A percentile compares a stretch with the other conserved stretches of the same genome.
phyloP scores from a whole-genome alignment of 2,797 vertebrate genomes.

The Meda fulgida region DNA sequence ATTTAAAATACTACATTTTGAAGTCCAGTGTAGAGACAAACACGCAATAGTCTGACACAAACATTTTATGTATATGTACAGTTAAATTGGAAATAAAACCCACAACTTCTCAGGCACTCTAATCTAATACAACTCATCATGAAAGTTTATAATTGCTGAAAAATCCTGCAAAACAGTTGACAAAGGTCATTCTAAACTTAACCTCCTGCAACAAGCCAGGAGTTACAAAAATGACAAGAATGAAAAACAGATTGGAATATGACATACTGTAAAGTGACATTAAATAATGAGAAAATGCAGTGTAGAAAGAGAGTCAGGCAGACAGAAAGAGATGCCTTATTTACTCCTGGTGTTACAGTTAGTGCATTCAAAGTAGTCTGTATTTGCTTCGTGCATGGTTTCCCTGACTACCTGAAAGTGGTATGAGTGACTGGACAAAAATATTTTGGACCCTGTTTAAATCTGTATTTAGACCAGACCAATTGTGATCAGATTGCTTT shows the following conservation, averaged over 20 bases:
- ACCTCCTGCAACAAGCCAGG: background rate
- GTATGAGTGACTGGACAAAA: background rate
- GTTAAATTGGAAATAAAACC: conserved; percentile 1
- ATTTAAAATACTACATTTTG: background rate
- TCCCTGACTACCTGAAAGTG: background rate
- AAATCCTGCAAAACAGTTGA: background rate
- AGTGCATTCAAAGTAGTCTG: background rate
- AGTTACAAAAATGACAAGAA: background rate
- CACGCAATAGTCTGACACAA: background rate
- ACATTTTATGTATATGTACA: background rate
- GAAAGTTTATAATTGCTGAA: background rate
- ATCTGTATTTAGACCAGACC: background rate
- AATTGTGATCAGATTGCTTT: background rate
- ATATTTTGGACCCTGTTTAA: background rate
- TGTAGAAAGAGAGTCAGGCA: background rate
- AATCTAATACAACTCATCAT: background rate
- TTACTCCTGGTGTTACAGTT: background rate
- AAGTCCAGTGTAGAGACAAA: background rate
- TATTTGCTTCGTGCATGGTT: background rate
- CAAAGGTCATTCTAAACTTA: background rate
- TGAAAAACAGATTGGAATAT: background rate
- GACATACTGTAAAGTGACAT: background rate
- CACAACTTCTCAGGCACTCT: background rate
- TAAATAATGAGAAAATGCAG: background rate
- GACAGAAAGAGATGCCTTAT: background rate